phyloP scores from a whole-genome alignment of 2,888 invertebrate species.

The Myathropa florea region DNA sequence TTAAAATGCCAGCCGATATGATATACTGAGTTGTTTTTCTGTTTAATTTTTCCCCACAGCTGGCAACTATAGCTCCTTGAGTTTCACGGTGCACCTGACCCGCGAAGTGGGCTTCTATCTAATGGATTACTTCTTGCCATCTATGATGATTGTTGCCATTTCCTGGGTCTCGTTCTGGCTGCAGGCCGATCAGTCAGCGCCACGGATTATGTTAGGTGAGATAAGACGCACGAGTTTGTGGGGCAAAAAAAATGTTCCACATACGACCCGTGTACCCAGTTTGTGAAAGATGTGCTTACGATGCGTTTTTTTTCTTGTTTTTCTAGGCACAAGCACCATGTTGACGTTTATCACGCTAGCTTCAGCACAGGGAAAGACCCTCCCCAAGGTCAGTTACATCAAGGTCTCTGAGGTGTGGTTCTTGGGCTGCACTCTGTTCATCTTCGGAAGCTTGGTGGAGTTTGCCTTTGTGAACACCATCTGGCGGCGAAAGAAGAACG shows the following conservation, averaged over 20 bases:
- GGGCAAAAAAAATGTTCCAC: not conserved
- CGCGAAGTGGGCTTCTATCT: constrained; percentile 93
- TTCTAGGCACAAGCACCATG: constrained; percentile 89
- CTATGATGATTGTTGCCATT: constrained; percentile 91
- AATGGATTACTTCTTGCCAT: constrained; percentile 94
- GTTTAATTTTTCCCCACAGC: constrained; percentile 85
- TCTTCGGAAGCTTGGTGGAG: constrained; percentile 92
- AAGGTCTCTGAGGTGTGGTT: constrained; percentile 96
- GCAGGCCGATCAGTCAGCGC: constrained; percentile 92
- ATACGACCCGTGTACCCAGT: constrained; percentile 2
- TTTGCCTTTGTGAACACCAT: constrained; percentile 95
- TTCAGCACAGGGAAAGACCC: constrained; percentile 90
- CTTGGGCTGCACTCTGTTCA: constrained; percentile 90
- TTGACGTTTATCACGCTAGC: constrained; percentile 93
- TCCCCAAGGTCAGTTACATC: constrained; percentile 94
- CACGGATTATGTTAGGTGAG: constrained; percentile 89
- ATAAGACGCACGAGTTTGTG: not conserved
- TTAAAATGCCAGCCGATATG: not conserved
- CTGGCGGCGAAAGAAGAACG: constrained; percentile 87
- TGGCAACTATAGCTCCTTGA: constrained; percentile 90
- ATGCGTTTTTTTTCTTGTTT: constrained; percentile 1
- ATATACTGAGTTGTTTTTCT: not conserved
- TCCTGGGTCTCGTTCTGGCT: constrained; percentile 96
- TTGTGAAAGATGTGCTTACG: not conserved
- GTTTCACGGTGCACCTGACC: constrained; percentile 89